Base-by-base conservation (phyloP, 2,888 invertebrate species). In the Galeopsomyia nigrocyanea region DNA sequence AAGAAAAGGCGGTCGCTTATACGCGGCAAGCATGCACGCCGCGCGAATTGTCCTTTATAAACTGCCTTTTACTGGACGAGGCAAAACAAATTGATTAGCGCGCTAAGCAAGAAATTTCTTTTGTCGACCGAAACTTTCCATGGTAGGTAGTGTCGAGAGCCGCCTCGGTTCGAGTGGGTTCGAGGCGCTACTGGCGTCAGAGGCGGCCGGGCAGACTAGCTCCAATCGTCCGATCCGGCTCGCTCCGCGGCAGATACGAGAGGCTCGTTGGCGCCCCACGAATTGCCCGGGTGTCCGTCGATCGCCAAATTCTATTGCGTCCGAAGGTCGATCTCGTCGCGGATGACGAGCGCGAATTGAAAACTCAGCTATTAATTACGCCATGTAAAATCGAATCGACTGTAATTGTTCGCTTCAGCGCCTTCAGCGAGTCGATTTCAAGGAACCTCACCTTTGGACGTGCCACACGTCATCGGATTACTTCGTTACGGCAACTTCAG, bases 71-170 rank as follows among this genome's bases (percentile, higher is more conserved):
- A 61, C 64, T 57, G 55, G 22, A 57, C 26, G 51, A 69, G 13
- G 68, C 73, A 65, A 66, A 69, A 67, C 65, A 73, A 73, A 31
- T 58, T 49, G 69, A 70, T 67, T 62, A 62, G 17, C 50, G 69
- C 22, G 57, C 14, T 19, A 14, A 51, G 53, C 50, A 47, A 63
- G 58, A 66, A 74, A 74, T 70, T 67, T 67, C 62, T 74, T 66
- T 62, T 22, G 61, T 49, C 73, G 39, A 57, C 66, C 63, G 67
- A 70, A 70, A 70, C 63, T 70, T 67, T 70, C 62, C 69, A 70
- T 53, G 31, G 26, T 67, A 63, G 63, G 67, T n/a, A n/a, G n/a
- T n/a, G n/a, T 67, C 50, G n/a, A 22, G 26, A 7, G 26, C 26
- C 26, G 26, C 26, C 26, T 26, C 26, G 26, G 26, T 26, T 26